Percentiles rank a stretch among this genome's conserved stretches.
Conservation (phyloP, 1,140 invertebrate genomes). For the Drosophila bocqueti region DNA sequence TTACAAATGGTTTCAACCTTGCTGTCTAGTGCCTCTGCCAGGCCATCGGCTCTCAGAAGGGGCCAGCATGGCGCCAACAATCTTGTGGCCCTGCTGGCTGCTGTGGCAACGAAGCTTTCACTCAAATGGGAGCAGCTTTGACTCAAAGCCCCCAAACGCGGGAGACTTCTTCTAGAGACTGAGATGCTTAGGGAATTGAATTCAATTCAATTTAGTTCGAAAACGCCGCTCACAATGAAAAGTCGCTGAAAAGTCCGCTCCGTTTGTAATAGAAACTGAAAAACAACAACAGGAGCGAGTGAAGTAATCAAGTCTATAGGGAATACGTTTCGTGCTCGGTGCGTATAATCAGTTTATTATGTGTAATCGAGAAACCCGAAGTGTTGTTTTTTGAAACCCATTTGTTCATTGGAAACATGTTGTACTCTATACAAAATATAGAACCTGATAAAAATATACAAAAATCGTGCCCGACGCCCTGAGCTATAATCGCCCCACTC, state of each 20-base stretch:
- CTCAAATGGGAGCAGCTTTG: conserved; percentile 47
- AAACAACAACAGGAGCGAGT: conserved; percentile 11
- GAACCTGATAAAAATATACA: conserved; percentile 72
- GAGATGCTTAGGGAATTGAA: conserved; percentile 55
- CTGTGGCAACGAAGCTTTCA: conserved; percentile 61
- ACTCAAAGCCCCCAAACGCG: conserved; percentile 22
- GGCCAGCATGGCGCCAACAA: conserved; percentile 57
- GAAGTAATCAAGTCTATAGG: conserved; percentile 34
- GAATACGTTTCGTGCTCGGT: conserved; percentile 47
- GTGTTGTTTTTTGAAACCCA: conserved; percentile 28
- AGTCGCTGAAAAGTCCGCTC: conserved; percentile 46
- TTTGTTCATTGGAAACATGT: conserved; percentile 38
- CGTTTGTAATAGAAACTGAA: conserved; percentile 33
- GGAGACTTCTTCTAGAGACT: conserved; percentile 44
- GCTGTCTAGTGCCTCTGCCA: conserved; percentile 40
- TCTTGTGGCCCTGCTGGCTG: conserved; percentile 45
- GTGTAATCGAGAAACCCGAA: conserved; percentile 45
- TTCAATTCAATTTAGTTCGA: conserved; percentile 65
- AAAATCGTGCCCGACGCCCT: conserved; percentile 31
- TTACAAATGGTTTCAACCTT: conserved; percentile 8
- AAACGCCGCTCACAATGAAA: conserved; percentile 63
- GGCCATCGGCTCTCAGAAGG: conserved; percentile 14
- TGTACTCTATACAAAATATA: conserved; percentile 30
- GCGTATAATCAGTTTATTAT: conserved; percentile 51
- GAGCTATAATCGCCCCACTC: conserved; percentile 27